These are phyloP conservation scores for Magallana nippona DNA, from an alignment of 2,888 invertebrate species.

Conservation along the genomic window DNA sequence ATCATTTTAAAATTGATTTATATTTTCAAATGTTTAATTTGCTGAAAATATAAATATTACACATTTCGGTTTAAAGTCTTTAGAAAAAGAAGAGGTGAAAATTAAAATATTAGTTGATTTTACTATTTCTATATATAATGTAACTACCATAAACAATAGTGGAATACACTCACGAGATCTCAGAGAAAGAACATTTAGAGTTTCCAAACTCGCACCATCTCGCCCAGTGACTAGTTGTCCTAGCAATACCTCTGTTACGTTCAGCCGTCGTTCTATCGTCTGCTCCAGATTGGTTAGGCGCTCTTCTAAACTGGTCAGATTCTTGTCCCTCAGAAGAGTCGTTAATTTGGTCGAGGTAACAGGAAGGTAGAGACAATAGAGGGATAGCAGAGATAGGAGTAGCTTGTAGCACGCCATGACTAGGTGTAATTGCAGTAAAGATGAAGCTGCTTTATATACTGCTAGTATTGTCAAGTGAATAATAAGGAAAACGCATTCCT, in stretches of 20 bases:
- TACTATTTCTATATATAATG: too few relatives aligned
- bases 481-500: too few relatives aligned
- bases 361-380: not conserved
- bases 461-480: too few relatives aligned
- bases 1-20: too few relatives aligned
- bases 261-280: not conserved
- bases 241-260: not conserved
- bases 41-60: too few relatives aligned
- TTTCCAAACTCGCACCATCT: not conserved
- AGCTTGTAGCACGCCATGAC: too few relatives aligned
- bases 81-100: not conserved
- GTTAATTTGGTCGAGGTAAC: not conserved
- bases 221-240: not conserved
- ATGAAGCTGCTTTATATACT: not conserved
- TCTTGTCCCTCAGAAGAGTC: not conserved
- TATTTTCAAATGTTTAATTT: too few relatives aligned
- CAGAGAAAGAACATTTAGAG: not conserved
- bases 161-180: not conserved
- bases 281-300: not conserved
- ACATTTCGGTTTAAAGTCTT: not conserved
- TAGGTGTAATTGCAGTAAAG: too few relatives aligned
- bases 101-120: too few relatives aligned
- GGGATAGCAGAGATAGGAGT: not conserved
- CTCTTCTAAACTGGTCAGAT: slow-evolving; percentile 25
- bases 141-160: too few relatives aligned